A percentile compares a stretch with the other conserved stretches of the same genome.
Evolutionary conservation across 2,888 invertebrate genomes (phyloP).

Genomic region (Oscheius sp.): DNA sequence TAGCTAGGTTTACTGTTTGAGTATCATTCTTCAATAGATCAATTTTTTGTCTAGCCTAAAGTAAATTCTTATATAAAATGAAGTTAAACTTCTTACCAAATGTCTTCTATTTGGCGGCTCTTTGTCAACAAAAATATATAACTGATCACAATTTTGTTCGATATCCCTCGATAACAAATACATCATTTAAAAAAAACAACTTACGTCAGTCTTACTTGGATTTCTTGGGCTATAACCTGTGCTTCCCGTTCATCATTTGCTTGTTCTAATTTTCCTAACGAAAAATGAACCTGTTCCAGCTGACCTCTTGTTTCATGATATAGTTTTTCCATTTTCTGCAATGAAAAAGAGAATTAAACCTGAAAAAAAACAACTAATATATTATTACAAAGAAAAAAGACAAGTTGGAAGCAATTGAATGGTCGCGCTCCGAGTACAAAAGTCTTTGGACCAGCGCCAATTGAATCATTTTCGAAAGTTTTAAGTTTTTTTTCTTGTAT

Average conservation of each 20-base stretch:
- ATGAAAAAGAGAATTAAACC: conserved; percentile 1
- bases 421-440: no score
- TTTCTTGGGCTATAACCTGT: conserved; percentile 56
- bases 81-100: conserved; percentile 34
- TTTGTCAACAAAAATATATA: conserved; percentile 57
- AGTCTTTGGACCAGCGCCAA: no score
- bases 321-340: conserved; percentile 54
- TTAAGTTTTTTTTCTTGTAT: no score
- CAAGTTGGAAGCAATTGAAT: conserved; percentile 8
- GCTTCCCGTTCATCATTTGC: conserved; percentile 61
- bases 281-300: conserved; percentile 57
- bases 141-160: conserved; percentile 47
- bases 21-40: conserved; percentile 63
- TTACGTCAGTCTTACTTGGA: conserved; percentile 59
- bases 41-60: conserved; percentile 53
- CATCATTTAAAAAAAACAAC: background rate
- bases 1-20: conserved; percentile 50
- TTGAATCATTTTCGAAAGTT: no score
- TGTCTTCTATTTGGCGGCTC: conserved; percentile 57
- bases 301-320: conserved; percentile 61
- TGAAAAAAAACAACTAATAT: conserved; percentile 1
- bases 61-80: background rate
- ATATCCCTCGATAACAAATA: conserved; percentile 33
- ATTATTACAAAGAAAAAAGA: background rate
- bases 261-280: conserved; percentile 56